These are phyloP conservation scores for Paralichthys olivaceus DNA, from an alignment of 2,113 vertebrate species.

Conservation along the genomic window DNA sequence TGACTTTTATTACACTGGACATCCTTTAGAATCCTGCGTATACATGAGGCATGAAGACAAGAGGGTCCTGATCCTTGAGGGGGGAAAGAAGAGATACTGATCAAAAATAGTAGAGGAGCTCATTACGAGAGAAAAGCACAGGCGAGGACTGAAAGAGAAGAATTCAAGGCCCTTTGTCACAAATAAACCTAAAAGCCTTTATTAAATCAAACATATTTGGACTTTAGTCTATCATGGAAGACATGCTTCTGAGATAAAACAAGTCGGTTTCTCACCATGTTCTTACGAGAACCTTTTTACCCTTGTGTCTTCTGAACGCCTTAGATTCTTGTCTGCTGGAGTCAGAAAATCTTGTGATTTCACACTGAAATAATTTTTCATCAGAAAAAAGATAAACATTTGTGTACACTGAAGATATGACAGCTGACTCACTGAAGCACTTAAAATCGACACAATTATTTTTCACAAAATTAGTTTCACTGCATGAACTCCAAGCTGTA, in stretches of 20 bases:
- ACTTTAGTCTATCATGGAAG: not conserved
- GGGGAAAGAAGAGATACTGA: not conserved
- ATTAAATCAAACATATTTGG: constrained; percentile 25
- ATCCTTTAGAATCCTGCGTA: constrained; percentile 42
- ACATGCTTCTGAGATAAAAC: constrained; percentile 9
- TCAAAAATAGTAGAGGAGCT: constrained; percentile 23
- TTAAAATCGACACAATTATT: not conserved
- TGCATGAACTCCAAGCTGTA: not conserved
- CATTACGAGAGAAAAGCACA: not conserved
- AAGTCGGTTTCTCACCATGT: not conserved
- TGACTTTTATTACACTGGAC: constrained; percentile 59
- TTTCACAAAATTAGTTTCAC: not conserved
- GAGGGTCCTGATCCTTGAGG: constrained; percentile 17
- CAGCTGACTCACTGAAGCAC: not conserved
- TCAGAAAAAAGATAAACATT: not conserved
- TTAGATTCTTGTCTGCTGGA: constrained; percentile 2
- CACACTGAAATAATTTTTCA: constrained; percentile 4
- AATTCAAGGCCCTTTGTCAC: constrained; percentile 18
- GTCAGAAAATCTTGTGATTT: constrained; percentile 9
- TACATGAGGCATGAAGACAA: constrained; percentile 13
- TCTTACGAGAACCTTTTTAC: constrained; percentile 6
- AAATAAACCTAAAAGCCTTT: constrained; percentile 11
- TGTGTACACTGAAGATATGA: not conserved
- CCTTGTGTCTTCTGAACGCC: constrained; percentile 28
- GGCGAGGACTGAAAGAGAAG: not conserved